These are phyloP conservation scores for Clamator glandarius DNA, from an alignment of 2,797 vertebrate species.

Conservation along the genomic window DNA sequence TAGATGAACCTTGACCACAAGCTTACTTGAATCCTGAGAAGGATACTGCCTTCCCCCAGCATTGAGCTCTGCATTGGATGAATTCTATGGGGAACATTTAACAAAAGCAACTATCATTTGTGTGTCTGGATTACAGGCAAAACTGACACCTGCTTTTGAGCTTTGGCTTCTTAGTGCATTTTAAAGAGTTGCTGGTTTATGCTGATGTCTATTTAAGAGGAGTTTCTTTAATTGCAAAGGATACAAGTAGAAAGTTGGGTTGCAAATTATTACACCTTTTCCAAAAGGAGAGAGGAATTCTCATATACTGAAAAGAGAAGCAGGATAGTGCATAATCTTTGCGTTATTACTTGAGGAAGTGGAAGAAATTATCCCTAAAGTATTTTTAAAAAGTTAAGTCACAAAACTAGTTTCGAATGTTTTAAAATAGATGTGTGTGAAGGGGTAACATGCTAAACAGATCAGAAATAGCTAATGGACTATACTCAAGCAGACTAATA, in stretches of 20 bases:
- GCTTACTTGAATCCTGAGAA: neutral
- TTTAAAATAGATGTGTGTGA: neutral
- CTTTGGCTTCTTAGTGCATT: neutral
- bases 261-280: neutral
- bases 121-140: neutral
- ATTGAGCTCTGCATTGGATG: neutral
- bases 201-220: neutral
- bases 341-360: neutral
- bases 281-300: neutral
- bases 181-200: too few species aligned
- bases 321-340: neutral
- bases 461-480: neutral
- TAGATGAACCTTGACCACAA: neutral
- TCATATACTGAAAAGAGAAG: neutral
- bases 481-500: neutral
- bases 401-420: neutral
- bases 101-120: neutral
- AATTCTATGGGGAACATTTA: neutral
- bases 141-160: too few species aligned
- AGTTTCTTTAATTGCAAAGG: neutral
- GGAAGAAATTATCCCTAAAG: neutral
- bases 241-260: neutral
- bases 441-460: neutral
- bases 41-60: neutral
- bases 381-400: neutral